Evolutionary conservation across 2,797 vertebrate genomes (phyloP).

Genomic region (Sternarchorhynchus goeldii): DNA sequence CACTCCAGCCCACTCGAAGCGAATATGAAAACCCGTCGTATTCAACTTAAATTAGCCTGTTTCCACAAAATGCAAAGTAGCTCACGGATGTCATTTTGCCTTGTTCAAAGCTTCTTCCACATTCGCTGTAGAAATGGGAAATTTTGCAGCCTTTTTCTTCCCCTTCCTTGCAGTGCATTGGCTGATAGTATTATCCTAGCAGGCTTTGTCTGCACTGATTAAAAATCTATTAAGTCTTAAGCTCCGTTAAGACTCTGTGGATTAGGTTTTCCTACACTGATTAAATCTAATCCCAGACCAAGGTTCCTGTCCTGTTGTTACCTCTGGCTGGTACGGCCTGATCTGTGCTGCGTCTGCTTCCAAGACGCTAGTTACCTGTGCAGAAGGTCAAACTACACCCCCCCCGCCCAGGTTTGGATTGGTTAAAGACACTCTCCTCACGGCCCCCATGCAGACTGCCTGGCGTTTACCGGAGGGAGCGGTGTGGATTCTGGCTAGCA

Average conservation of each 20-base stretch:
- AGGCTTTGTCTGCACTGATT: slow-evolving; percentile 1
- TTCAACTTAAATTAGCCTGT: slow-evolving; percentile 24
- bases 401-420: slow-evolving; percentile 1
- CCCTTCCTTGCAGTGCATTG: neutral
- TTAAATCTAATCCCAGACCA: no score
- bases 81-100: slow-evolving; percentile 1
- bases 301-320: no score
- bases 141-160: neutral
- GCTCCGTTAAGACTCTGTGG: neutral
- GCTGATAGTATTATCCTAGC: slow-evolving; percentile 2
- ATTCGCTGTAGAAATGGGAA: neutral
- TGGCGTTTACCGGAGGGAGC: slow-evolving; percentile 23
- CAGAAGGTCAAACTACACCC: no score
- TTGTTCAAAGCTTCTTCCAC: slow-evolving; percentile 9
- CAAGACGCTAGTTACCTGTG: no score
- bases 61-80: slow-evolving; percentile 23
- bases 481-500: neutral
- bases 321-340: no score
- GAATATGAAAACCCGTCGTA: neutral
- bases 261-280: no score
- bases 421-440: no score
- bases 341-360: no score
- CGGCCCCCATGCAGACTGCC: neutral
- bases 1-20: slow-evolving; percentile 13
- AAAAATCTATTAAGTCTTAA: slow-evolving; percentile 1